phyloP scores from a whole-genome alignment of 2,113 vertebrate species.

The Halichoerus grypus region DNA sequence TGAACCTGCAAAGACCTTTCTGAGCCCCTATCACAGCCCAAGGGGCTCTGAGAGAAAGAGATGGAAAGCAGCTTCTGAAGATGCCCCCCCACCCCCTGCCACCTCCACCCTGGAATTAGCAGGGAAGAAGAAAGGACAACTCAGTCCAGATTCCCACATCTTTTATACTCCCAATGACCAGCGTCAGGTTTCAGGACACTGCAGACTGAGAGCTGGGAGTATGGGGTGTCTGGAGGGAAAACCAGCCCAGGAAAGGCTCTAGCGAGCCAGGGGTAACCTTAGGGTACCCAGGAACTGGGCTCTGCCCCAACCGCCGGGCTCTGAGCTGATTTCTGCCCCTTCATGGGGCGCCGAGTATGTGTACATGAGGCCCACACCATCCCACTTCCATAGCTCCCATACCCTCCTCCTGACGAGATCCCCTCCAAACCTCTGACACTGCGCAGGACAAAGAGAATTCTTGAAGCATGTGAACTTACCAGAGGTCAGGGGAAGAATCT shows the following conservation, averaged over 20 bases:
- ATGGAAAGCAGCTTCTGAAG: background rate
- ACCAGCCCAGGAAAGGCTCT: background rate
- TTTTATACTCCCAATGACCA: background rate
- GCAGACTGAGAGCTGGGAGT: background rate
- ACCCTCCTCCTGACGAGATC: background rate
- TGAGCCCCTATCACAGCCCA: background rate
- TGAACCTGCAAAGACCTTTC: background rate
- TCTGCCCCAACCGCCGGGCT: background rate
- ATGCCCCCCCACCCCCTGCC: background rate
- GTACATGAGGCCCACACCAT: background rate
- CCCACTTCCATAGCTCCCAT: background rate
- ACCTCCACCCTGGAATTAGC: background rate
- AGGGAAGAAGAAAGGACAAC: background rate
- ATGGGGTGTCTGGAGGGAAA: background rate
- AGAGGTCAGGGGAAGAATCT: conserved; percentile 63
- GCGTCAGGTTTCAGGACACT: background rate
- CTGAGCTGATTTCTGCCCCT: background rate
- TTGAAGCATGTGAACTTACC: conserved; percentile 85
- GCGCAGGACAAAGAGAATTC: conserved; percentile 74
- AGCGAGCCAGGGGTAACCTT: background rate
- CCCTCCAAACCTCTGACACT: background rate
- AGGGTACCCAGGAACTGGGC: background rate
- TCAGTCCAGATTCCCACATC: background rate
- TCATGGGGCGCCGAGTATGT: background rate
- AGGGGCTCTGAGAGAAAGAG: background rate